Evolutionary conservation across 30 jellyfish, hydroid and myxozoan species (phyloP), one percentile per base, ranked within the genome.

Genomic region (Hydractinia symbiolongicarpus): DNA sequence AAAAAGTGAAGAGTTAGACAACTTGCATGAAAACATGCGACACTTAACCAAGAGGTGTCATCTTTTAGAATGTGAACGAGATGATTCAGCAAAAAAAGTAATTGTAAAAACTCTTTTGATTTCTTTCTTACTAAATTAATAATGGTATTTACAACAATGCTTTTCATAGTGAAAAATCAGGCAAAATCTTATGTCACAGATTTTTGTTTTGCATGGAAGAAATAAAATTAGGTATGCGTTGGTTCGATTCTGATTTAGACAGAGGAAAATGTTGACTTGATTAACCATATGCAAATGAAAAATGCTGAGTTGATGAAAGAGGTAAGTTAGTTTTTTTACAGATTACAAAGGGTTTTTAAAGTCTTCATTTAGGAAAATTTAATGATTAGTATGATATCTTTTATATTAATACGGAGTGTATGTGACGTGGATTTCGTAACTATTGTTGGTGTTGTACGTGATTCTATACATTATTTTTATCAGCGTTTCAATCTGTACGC

Each of bases 1-100:
- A 51, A 88, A 82, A 76, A 95, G 78, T n/a, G 96, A 84, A 52
- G 96, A 94, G 70, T 61, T 81, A 10, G 78, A 78, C 20, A 84
- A 82, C 72, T 68, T 88, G 51, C 76, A 54, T 49, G 60, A 53
- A 17, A 6, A 17, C 7, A 50, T 85, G 15, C 67, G 61, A 19
- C 89, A 87, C 13, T 61, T 85, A 30, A 83, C 81, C 21, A 84
- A 87, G 55, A 88, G 85, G 70, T 8, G 81, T 9, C 88, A 83
- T 14, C 88, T 73, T 60, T 57, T 84, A 11, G 72, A 81, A 58
- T 70, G 90, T 30, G 95, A 74, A 44, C 60, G 73, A 52, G 96
- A 84, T 56, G 89, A 87, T 13, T 56, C 62, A 21, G 53, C 84
- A 13, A 86, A 88, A 64, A 80, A 88, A 90, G 96, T 88, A 6